Conservation (phyloP, 2,113 vertebrate genomes). For the Onychostruthus taczanowskii region DNA sequence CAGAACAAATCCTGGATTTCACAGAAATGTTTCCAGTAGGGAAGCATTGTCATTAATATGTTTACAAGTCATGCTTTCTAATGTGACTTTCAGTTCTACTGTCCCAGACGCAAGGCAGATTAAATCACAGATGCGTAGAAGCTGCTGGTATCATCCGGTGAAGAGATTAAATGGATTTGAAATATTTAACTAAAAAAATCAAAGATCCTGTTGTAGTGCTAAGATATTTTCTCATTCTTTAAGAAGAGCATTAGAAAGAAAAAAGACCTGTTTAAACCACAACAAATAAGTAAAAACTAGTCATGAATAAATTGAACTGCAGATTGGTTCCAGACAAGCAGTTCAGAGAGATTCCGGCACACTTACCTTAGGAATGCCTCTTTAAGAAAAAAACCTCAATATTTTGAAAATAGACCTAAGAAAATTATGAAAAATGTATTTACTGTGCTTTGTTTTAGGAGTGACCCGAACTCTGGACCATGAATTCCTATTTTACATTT, state of each 20-base stretch:
- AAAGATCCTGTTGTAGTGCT: not conserved
- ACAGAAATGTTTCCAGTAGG: not conserved
- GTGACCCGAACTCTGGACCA: not conserved
- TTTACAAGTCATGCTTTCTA: not conserved
- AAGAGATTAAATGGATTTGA: constrained; percentile 49
- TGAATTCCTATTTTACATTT: not conserved
- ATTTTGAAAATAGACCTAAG: not conserved
- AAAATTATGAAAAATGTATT: not conserved
- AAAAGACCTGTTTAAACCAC: not conserved
- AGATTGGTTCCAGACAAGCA: not conserved
- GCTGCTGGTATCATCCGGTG: not conserved
- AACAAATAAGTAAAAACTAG: not conserved
- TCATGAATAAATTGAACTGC: constrained; percentile 1
- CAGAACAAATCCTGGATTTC: constrained; percentile 46
- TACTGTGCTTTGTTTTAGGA: not conserved
- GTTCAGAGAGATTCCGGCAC: not conserved
- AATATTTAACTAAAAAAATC: constrained; percentile 23
- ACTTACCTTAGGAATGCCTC: not conserved
- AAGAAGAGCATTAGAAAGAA: not conserved
- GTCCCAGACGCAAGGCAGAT: not conserved
- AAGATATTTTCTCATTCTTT: not conserved
- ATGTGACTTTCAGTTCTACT: not conserved
- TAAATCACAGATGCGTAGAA: constrained; percentile 23
- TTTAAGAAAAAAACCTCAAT: not conserved
- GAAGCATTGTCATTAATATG: not conserved